Evolutionary conservation across 2,113 vertebrate species (phyloP).

Genomic region (Antennarius striatus): DNA sequence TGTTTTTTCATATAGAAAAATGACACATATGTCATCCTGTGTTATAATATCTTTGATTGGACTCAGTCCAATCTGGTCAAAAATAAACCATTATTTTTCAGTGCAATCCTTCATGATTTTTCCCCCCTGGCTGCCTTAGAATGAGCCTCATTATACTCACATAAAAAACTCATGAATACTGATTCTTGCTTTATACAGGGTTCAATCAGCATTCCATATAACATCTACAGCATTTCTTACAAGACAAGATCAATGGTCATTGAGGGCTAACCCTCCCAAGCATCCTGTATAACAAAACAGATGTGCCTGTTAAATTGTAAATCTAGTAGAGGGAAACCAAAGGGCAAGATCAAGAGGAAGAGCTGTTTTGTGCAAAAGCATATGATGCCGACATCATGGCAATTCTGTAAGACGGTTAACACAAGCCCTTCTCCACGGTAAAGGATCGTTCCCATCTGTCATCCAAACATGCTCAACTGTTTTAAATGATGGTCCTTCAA

Average conservation of each 20-base stretch:
- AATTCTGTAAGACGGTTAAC: conserved; percentile 52
- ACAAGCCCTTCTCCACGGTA: conserved; percentile 46
- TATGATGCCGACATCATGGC: conserved; percentile 57
- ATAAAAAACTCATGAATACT: conserved; percentile 61
- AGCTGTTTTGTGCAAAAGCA: conserved; percentile 26
- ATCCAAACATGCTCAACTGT: conserved; percentile 31
- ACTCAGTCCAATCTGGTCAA: conserved; percentile 5
- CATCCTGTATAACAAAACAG: conserved; percentile 25
- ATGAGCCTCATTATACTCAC: conserved; percentile 54
- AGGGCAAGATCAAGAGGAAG: conserved; percentile 14
- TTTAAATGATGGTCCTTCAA: conserved; percentile 5
- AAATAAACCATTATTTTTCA: conserved; percentile 35
- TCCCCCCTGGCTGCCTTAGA: conserved; percentile 40
- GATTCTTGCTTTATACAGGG: conserved; percentile 38
- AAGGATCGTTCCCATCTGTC: conserved; percentile 55
- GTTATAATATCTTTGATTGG: conserved; percentile 24
- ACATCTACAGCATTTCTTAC: conserved; percentile 53
- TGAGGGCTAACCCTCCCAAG: conserved; percentile 43
- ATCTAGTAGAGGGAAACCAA: conserved; percentile 30
- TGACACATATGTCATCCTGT: conserved; percentile 13
- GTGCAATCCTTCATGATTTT: conserved; percentile 27
- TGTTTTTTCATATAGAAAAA: neutral
- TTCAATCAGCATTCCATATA: conserved; percentile 46
- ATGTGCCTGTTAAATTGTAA: conserved; percentile 1
- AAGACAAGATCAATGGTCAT: conserved; percentile 61